These are phyloP conservation scores for Argentina silus DNA, from an alignment of 2,797 vertebrate species.

Conservation along the genomic window DNA sequence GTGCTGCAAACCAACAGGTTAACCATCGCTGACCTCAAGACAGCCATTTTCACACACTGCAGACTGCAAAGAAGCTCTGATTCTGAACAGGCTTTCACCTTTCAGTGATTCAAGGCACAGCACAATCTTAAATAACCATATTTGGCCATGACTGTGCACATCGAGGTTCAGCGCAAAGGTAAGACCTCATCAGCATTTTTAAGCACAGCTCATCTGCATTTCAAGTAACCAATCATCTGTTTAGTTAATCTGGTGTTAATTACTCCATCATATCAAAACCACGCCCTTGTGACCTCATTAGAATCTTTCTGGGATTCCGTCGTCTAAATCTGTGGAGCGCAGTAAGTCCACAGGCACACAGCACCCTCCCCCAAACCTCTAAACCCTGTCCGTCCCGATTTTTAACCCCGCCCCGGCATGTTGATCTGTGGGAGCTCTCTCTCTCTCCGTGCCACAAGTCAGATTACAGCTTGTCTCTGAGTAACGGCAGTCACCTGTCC, in stretches of 20 bases:
- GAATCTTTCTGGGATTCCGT: background rate
- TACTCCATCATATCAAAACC: background rate
- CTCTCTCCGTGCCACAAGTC: background rate
- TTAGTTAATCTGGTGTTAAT: background rate
- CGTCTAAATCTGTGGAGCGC: background rate
- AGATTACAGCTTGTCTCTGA: background rate
- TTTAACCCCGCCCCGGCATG: slow-evolving; percentile 5
- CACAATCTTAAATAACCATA: background rate
- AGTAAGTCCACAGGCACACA: background rate
- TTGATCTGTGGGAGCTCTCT: slow-evolving; percentile 3
- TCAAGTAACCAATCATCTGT: background rate
- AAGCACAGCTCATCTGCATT: background rate
- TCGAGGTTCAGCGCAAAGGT: background rate
- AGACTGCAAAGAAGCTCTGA: too few relatives aligned
- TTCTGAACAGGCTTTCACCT: background rate
- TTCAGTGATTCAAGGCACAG: background rate
- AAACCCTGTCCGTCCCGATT: background rate
- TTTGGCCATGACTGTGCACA: background rate
- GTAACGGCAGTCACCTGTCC: background rate
- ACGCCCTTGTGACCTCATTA: background rate
- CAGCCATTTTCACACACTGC: too few relatives aligned
- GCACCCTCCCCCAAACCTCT: background rate
- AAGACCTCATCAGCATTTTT: background rate
- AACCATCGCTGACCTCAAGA: background rate
- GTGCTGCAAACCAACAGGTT: background rate